Percentiles rank a stretch among this genome's conserved stretches.
phyloP scores from a whole-genome alignment of 2,888 invertebrate species.

The Anthoptus insignis region DNA sequence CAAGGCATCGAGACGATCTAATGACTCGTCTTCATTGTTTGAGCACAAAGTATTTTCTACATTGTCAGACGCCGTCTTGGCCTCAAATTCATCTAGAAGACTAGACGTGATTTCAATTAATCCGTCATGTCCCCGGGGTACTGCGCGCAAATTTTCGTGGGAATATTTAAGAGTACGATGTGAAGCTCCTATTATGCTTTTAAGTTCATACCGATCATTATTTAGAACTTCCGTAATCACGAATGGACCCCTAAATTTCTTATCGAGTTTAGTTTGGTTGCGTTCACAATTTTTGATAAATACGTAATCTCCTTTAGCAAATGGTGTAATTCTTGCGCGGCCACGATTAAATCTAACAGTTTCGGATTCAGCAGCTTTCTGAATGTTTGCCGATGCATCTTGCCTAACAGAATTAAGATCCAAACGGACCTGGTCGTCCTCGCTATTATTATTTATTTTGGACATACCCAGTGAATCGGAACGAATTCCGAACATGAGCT shows the following conservation, averaged over 20 bases:
- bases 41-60: background rate
- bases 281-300: slow-evolving; percentile 45
- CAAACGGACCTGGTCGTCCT: slow-evolving; percentile 7
- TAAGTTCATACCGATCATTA: slow-evolving; percentile 43
- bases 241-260: slow-evolving; percentile 45
- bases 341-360: slow-evolving; percentile 40
- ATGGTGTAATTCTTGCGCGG: slow-evolving; percentile 38
- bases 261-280: slow-evolving; percentile 46
- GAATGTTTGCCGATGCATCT: background rate
- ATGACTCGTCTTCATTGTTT: slow-evolving; percentile 12
- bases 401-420: background rate
- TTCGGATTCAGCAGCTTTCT: background rate
- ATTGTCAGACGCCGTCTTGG: slow-evolving; percentile 16
- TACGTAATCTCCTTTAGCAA: slow-evolving; percentile 42
- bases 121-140: background rate
- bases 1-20: slow-evolving; percentile 11
- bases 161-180: slow-evolving; percentile 43
- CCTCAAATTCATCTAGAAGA: background rate
- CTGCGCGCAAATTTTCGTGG: slow-evolving; percentile 38
- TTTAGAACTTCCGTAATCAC: slow-evolving; percentile 38
- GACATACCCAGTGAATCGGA: slow-evolving; percentile 30
- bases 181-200: slow-evolving; percentile 32
- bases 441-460: background rate
- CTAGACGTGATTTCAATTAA: background rate
- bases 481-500: slow-evolving; percentile 45